Base-by-base conservation (phyloP, 2,113 vertebrate species). In the Ochotona curzoniae region DNA sequence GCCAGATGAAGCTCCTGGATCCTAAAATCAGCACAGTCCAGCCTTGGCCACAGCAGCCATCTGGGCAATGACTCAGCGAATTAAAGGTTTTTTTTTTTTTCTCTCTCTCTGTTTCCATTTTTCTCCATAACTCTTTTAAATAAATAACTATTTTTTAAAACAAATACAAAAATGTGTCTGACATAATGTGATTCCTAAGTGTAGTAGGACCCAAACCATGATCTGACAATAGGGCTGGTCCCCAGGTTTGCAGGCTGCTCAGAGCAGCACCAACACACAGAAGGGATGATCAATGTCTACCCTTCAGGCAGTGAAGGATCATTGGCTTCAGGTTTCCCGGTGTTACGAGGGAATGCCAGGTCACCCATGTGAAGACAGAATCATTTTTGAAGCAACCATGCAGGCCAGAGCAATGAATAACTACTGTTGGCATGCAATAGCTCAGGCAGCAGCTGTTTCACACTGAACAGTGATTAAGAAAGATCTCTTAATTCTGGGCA, bases 161-260 rank as follows among this genome's bases (percentile, higher is more conserved):
- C 79, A 92, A 70, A 84, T 73, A n/a, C 73, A 78, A 76, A 76
- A 94, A 2, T 84, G 64, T 80, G 64, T 94, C 89, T 93, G 88
- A 95, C 94, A 93, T 90, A 95, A 93, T 97, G 93, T 92, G 82
- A 97, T 90, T 97, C 84, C 95, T 95, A 95, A 96, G 93, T 89
- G 32, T 35, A 85, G 35, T 32, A 60, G 89, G 84, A 97, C 70
- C 89, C 94, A 96, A 96, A 97, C 81, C 96, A 97, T 89, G 83
- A 89, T 87, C 84, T 93, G 93, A 87, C 87, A 95, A 67, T 12
- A 18, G 92, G 67, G n/a, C 81, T 57, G 38, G 54, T 95, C 87
- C 74, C 74, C 86, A 76, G 94, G 38, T 94, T 92, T 71, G 63
- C 69, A 25, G 92, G 92, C 94, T 91, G 93, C 82, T 81, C 83